These are phyloP conservation scores for Oreochromis spilurus DNA, from an alignment of 2,113 vertebrate genomes.

Conservation along the genomic window DNA sequence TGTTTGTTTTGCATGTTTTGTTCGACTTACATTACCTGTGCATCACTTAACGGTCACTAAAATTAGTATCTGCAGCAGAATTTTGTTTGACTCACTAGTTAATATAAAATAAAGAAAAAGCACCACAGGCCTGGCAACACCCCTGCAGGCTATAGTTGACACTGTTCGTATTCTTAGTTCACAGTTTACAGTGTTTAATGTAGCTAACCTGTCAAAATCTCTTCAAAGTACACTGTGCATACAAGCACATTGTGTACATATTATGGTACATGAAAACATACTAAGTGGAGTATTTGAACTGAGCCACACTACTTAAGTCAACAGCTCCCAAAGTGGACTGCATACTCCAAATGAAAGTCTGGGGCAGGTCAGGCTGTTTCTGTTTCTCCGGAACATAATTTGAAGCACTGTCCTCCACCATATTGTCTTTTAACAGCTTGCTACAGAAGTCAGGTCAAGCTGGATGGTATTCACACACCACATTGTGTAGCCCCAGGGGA, in stretches of 20 bases:
- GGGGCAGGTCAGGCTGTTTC: background rate
- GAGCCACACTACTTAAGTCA: background rate
- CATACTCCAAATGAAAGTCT: background rate
- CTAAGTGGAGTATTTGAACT: background rate
- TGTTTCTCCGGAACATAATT: constrained; percentile 3
- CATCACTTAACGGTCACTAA: background rate
- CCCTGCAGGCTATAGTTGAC: background rate
- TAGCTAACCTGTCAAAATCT: background rate
- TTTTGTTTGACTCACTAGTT: background rate
- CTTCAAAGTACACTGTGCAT: background rate
- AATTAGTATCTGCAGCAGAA: background rate
- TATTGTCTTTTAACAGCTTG: background rate
- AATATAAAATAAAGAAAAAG: background rate
- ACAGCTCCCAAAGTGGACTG: background rate
- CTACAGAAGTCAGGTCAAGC: constrained; percentile 9
- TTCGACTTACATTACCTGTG: background rate
- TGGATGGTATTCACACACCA: constrained; percentile 21
- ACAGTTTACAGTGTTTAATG: background rate
- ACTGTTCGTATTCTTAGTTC: background rate
- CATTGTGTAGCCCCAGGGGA: constrained; percentile 19
- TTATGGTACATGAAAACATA: background rate
- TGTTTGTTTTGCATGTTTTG: background rate
- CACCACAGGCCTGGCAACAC: background rate
- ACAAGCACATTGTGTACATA: background rate
- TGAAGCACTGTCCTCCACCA: background rate